Evolutionary conservation across 2,113 vertebrate species (phyloP).

Genomic region (Heteronetta atricapilla): DNA sequence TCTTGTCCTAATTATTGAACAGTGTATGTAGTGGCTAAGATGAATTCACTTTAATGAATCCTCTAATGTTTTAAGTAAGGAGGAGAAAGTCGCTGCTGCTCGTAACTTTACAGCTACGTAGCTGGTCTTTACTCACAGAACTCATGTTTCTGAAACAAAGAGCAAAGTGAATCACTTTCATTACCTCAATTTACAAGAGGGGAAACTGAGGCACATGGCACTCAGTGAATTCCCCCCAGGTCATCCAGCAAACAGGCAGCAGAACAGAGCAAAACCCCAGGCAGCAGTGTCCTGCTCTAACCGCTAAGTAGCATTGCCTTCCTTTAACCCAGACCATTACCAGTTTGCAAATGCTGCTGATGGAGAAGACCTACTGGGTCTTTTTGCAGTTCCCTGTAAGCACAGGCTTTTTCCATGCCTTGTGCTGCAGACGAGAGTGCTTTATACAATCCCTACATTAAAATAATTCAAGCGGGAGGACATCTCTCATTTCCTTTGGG

Average conservation of each 20-base stretch:
- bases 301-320: background rate
- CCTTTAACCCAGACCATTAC: background rate
- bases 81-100: background rate
- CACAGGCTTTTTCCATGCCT: background rate
- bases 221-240: background rate
- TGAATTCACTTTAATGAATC: background rate
- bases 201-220: background rate
- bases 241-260: background rate
- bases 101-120: background rate
- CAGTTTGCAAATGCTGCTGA: background rate
- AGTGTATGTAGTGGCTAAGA: background rate
- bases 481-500: conserved; percentile 35
- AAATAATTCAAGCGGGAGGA: conserved; percentile 41
- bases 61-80: background rate
- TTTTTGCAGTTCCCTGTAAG: background rate
- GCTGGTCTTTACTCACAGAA: background rate
- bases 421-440: background rate
- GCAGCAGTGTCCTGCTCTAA: background rate
- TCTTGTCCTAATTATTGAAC: background rate
- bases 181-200: background rate
- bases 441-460: background rate
- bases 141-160: background rate
- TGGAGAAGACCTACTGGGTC: background rate
- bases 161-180: background rate
- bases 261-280: background rate